Evolutionary conservation across 2,113 vertebrate genomes (phyloP).

Genomic region (Gnathonemus longibarbis): DNA sequence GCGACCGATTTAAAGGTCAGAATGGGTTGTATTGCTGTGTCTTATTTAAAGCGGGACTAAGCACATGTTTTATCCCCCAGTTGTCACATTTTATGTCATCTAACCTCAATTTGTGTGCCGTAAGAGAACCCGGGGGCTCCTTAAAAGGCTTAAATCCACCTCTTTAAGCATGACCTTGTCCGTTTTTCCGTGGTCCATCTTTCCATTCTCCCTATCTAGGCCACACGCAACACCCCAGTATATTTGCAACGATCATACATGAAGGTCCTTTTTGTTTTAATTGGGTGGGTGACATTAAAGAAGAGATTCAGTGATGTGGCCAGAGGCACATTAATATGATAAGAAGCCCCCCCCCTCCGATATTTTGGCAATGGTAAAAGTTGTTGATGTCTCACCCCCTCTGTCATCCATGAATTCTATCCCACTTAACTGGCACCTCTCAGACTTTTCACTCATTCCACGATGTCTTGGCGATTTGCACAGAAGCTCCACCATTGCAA

Average conservation of each 20-base stretch:
- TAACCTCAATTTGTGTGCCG: slow-evolving; percentile 45
- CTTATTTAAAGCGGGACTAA: neutral
- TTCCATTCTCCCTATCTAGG: neutral
- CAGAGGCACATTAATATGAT: neutral
- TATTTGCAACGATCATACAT: neutral
- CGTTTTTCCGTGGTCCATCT: slow-evolving; percentile 8
- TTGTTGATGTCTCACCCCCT: neutral
- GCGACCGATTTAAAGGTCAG: neutral
- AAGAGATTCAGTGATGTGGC: neutral
- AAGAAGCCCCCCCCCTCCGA: neutral
- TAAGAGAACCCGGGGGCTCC: neutral
- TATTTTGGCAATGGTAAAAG: neutral
- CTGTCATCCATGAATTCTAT: neutral
- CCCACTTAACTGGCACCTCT: neutral
- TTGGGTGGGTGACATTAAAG: neutral
- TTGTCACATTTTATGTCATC: slow-evolving; percentile 21
- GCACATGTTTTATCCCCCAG: neutral
- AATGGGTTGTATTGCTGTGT: neutral
- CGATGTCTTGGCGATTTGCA: neutral
- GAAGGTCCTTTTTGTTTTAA: neutral
- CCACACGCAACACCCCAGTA: neutral
- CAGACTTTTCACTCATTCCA: neutral
- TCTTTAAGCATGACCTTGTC: slow-evolving; percentile 9
- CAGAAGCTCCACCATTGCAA: neutral
- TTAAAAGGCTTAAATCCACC: neutral